These are phyloP conservation scores for Agrotis exclamationis DNA, from an alignment of 2,888 invertebrate genomes.

Conservation along the genomic window DNA sequence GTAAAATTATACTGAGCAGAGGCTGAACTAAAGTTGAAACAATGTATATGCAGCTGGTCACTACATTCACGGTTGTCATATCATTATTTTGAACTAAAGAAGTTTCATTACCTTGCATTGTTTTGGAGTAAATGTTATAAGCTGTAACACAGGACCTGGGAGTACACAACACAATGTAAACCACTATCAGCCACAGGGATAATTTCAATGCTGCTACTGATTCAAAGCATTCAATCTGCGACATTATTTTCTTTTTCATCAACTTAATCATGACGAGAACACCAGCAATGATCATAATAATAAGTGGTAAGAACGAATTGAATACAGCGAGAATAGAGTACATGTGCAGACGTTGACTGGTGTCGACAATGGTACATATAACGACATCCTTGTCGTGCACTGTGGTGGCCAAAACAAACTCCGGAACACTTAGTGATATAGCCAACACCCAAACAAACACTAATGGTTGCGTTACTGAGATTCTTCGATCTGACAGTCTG, in stretches of 20 bases:
- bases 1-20: slow-evolving; percentile 69
- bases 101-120: slow-evolving; percentile 70
- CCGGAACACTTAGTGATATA: slow-evolving; percentile 91
- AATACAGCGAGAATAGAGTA: slow-evolving; percentile 83
- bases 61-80: slow-evolving; percentile 73
- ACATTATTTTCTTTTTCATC: slow-evolving; percentile 73
- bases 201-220: slow-evolving; percentile 81
- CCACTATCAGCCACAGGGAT: slow-evolving; percentile 81
- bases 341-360: slow-evolving; percentile 86
- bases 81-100: slow-evolving; percentile 68
- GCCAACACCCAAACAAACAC: slow-evolving; percentile 91
- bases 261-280: slow-evolving; percentile 79
- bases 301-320: slow-evolving; percentile 82
- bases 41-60: slow-evolving; percentile 77
- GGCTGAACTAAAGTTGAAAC: slow-evolving; percentile 73
- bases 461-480: slow-evolving; percentile 89
- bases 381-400: slow-evolving; percentile 80
- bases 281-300: slow-evolving; percentile 78
- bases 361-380: slow-evolving; percentile 89
- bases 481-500: slow-evolving; percentile 80
- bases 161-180: slow-evolving; percentile 79
- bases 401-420: slow-evolving; percentile 89
- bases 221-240: slow-evolving; percentile 73
- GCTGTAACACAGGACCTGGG: slow-evolving; percentile 81
- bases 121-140: slow-evolving; percentile 77